Evolutionary conservation across 2,888 invertebrate species (phyloP).

Genomic region (Oegoconia quadripuncta): DNA sequence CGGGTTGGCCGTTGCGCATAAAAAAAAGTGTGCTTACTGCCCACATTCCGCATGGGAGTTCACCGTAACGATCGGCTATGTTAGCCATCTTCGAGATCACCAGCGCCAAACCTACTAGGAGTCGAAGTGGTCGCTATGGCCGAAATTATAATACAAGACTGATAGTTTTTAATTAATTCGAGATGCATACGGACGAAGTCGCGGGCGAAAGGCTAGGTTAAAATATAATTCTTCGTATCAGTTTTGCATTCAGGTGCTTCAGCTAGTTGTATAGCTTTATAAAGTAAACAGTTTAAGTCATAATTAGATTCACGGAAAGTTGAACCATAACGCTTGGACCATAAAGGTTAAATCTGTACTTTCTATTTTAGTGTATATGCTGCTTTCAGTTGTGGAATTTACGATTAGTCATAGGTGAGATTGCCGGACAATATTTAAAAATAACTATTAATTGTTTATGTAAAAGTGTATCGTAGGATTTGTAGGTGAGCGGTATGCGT

Average conservation of each 20-base stretch:
- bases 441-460: slow-evolving; percentile 49
- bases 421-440: slow-evolving; percentile 47
- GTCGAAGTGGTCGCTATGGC: too few species aligned
- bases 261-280: not conserved
- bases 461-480: slow-evolving; percentile 27
- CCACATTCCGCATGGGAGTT: too few species aligned
- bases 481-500: slow-evolving; percentile 20
- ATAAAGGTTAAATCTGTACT: not conserved
- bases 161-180: too few species aligned
- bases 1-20: too few species aligned
- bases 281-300: not conserved
- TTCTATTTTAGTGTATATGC: not conserved
- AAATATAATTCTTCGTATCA: not conserved
- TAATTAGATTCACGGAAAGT: not conserved
- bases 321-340: not conserved
- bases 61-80: too few species aligned
- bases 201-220: too few species aligned
- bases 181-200: too few species aligned
- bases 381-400: slow-evolving; percentile 11
- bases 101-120: too few species aligned
- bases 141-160: too few species aligned
- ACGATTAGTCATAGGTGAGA: slow-evolving; percentile 48
- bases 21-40: too few species aligned
- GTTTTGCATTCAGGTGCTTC: not conserved
- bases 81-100: too few species aligned